Base-by-base conservation (phyloP, 2,888 invertebrate genomes). In the Cephus pygmeus region DNA sequence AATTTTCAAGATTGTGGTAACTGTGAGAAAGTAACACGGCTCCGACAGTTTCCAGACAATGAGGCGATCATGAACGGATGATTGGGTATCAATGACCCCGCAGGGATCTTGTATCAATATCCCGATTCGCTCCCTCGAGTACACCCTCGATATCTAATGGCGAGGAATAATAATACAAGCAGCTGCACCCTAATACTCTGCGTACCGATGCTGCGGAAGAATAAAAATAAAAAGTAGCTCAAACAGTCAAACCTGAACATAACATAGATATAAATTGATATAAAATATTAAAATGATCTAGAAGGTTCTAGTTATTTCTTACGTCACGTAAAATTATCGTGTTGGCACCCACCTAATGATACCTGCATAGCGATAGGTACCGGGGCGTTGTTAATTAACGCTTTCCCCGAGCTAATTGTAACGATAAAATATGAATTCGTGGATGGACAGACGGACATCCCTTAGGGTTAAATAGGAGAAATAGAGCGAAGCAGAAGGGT, bases 81-180 rank as follows among this genome's bases (percentile, higher is more conserved):
- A 90, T 91, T 86, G 90, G 86, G 84, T 90, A 90, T 91, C 91
- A 91, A 91, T 91, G 85, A 90, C 88, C 88, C 88, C 88, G 86
- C 87, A 88, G 86, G 79, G 73, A 79, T 75, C 78, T 73, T 79
- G 79, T 79, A 82, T 83, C 78, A 80, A 81, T 81, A 86, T 86
- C 86, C 81, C 79, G 80, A 82, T 83, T 85, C 76, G 75, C 79
- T 79, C 84, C 81, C 79, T 84, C 79, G 79, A 88, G 87, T 81
- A 83, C 83, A 77, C 86, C 79, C 87, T 89, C 85, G 87, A 87
- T 85, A 83, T 81, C 81, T 82, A 81, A 81, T 80, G 81, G 82
- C 79, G 74, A 69, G 83, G 82, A 87, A 83, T 85, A 84, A 85
- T 84, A 69, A 75, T 75, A 77, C 56, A 56, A 56, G 56, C 56